Base-by-base conservation (phyloP, 2,113 vertebrate species). In the Sclerurus mexicanus region DNA sequence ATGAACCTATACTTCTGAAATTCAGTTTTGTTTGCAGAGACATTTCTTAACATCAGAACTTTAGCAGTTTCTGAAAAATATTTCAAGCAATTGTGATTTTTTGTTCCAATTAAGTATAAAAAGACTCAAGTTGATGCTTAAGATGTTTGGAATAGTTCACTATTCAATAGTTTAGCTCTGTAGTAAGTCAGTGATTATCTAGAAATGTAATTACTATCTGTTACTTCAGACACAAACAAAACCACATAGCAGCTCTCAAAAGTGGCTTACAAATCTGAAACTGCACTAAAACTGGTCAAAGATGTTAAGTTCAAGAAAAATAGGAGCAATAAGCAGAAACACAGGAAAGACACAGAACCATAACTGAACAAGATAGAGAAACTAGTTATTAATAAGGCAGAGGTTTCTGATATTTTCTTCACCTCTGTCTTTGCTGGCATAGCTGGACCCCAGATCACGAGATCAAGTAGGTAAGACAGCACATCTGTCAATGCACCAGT, bases 401-500 rank as follows among this genome's bases (percentile, higher is more conserved):
- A 80, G 9, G 9, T 39, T 66, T 63, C 24, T 5, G 5, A 9
- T 64, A 33, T 12, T 42, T 33, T 44, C 3, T 73, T 62, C 67
- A 11, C 7, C 12, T 24, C 10, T 73, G 5, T 37, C 24, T 47
- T 58, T 59, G 27, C 20, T 3, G 1, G 27, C 27, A 59, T 7
- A 58, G 11, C 16, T 59, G 23, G 8, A 53, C 12, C 12, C 37
- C 16, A 40, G 42, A 56, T 31, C 30, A 58, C n/a, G 52, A 52
- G 37, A 52, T n/a, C 19, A 30, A 22, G 25, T 5, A 58, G 25
- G 13, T 68, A 35, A 3, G 6, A 33, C 17, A 76, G 31, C 4
- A 4, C 8, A 21, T 2, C 4, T 42, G 12, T 42, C 18, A 9
- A 39, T 7, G 0, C 19, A 33, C 7, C 33, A 72, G 52, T 1